Evolutionary conservation across 2,113 vertebrate species (phyloP).

Genomic region (Mormyrus lacerda): DNA sequence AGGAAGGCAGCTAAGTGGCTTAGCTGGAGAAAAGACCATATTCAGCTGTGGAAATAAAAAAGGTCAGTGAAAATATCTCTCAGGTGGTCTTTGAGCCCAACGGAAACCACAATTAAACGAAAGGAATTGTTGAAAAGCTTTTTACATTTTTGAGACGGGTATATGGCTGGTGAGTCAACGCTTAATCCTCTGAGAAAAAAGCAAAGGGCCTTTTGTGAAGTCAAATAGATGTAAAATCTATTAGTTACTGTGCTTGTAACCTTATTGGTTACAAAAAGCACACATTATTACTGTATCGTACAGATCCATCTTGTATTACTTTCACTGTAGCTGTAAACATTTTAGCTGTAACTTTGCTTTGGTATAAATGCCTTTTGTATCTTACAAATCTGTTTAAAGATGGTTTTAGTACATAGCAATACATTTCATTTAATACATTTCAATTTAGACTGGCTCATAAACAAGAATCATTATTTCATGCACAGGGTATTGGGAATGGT

Average conservation of each 20-base stretch:
- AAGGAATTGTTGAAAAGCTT: slow-evolving; percentile 10
- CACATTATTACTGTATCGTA: background rate
- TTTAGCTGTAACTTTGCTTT: background rate
- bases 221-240: background rate
- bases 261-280: background rate
- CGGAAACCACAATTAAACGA: background rate
- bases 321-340: background rate
- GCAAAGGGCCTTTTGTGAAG: background rate
- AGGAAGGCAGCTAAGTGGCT: background rate
- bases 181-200: background rate
- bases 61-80: background rate
- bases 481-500: background rate
- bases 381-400: background rate
- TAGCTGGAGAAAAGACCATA: background rate
- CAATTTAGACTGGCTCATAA: background rate
- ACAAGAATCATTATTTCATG: background rate
- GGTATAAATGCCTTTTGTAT: background rate
- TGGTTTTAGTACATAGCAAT: background rate
- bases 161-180: background rate
- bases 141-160: background rate
- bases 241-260: background rate
- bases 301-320: background rate
- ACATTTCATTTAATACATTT: too few species aligned
- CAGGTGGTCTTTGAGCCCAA: background rate
- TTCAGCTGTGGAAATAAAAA: background rate